Base-by-base conservation (phyloP, 1,140 invertebrate genomes). In the Hylaeus volcanicus region DNA sequence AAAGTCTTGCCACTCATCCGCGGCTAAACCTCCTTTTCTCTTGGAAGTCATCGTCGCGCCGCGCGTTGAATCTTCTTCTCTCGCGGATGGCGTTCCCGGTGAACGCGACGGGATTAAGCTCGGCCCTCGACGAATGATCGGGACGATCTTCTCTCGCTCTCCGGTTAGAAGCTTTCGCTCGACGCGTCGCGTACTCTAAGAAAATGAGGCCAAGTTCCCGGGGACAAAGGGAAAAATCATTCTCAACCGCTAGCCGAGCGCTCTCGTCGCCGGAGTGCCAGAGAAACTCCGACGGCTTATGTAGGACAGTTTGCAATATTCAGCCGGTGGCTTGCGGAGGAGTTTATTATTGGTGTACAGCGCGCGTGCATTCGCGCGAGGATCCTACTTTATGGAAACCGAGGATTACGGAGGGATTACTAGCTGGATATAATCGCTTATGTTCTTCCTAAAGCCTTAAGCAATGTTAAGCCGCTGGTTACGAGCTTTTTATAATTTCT, bases 11-110 rank as follows among this genome's bases (percentile, higher is more conserved):
- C 83, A 73, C 79, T 61, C 85, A 80, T 75, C 74, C 73, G 69
- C 69, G 61, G 71, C 86, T 90, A 90, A 90, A 90, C 88, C 89
- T 82, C 71, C 85, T 90, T 89, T 89, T 76, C 81, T 87, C 83
- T 84, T 65, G 69, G 41, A 74, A 88, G 80, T 86, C 85, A 87
- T 87, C 85, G 81, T 73, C 71, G 45, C 73, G 60, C 71, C 61
- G 70, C 58, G 69, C 56, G 26, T 60, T 68, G 81, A 83, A 81
- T 86, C 85, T 83, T 63, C 70, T 76, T 77, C 37, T 11, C n/a
- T n/a, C 68, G 77, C 66, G 70, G 68, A 70, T 41, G 58, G 58
- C 11, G 15, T 75, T 64, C 37, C 64, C 51, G 41, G 61, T 11
- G 75, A 82, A 76, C 71, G 71, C 71, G 77, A 68, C 71, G 9